phyloP scores from a whole-genome alignment of 2,888 invertebrate species.

The Crematogaster levior region DNA sequence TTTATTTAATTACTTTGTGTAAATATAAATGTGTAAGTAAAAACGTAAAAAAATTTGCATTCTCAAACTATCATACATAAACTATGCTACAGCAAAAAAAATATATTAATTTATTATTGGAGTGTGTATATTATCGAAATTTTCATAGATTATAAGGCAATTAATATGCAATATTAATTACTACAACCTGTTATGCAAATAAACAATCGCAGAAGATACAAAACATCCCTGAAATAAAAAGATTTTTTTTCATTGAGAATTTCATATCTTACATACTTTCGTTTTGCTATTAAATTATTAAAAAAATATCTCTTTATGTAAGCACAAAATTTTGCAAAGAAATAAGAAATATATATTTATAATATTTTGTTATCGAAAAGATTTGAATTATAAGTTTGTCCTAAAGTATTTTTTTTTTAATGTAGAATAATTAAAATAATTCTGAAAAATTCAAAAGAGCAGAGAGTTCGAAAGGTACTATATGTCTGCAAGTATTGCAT shows the following conservation, averaged over 20 bases:
- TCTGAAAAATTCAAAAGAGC: neutral
- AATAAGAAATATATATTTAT: neutral
- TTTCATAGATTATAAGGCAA: conserved; percentile 54
- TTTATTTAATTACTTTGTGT: conserved; percentile 30
- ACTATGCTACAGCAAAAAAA: neutral
- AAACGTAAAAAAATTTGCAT: neutral
- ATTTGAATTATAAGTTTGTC: conserved; percentile 4
- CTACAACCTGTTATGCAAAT: conserved; percentile 1
- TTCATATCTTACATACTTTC: neutral
- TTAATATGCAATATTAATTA: conserved; percentile 32
- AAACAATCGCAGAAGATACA: neutral
- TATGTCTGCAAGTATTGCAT: conserved; percentile 6
- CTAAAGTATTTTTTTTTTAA: neutral
- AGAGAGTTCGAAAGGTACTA: neutral
- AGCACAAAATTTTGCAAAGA: neutral
- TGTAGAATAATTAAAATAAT: neutral
- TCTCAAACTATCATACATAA: neutral
- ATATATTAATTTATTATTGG: conserved; percentile 15
- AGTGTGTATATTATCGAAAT: conserved; percentile 18
- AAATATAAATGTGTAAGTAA: conserved; percentile 7
- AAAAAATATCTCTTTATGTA: neutral
- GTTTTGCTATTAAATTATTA: neutral
- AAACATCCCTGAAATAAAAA: neutral
- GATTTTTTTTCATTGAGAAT: neutral
- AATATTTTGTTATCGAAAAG: neutral